phyloP scores from a whole-genome alignment of 1,140 invertebrate genomes.

The Drosophila sucinea region DNA sequence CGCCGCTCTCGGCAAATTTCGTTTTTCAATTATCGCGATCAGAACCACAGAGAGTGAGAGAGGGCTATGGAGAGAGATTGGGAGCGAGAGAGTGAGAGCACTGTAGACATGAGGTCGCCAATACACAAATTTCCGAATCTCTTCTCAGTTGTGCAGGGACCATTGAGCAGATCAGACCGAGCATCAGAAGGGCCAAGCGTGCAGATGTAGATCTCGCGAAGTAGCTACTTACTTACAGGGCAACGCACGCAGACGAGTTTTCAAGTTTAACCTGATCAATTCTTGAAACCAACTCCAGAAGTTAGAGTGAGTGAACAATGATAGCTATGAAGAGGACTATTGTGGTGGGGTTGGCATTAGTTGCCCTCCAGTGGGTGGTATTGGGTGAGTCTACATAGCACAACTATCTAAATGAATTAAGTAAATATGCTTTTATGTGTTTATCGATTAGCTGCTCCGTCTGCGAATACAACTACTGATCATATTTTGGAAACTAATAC shows the following conservation, averaged over 20 bases:
- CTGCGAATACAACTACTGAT: conserved; percentile 6
- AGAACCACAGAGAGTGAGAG: not conserved
- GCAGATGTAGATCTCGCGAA: conserved; percentile 22
- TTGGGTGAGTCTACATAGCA: conserved; percentile 14
- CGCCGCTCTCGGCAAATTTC: conserved; percentile 19
- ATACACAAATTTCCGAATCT: conserved; percentile 5
- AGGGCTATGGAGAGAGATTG: conserved; percentile 2
- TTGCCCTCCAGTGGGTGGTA: conserved; percentile 3
- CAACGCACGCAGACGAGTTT: conserved; percentile 52
- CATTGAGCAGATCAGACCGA: conserved; percentile 52
- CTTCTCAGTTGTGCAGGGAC: conserved; percentile 46
- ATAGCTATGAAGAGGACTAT: not conserved
- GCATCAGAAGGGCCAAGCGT: not conserved
- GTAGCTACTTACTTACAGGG: conserved; percentile 8
- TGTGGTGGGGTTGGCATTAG: not conserved
- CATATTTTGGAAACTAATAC: conserved; percentile 5
- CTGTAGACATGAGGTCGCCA: conserved; percentile 43
- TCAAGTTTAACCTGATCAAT: conserved; percentile 27
- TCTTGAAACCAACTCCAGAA: not conserved
- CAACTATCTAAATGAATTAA: not conserved
- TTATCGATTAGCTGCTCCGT: conserved; percentile 5
- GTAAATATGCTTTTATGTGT: not conserved
- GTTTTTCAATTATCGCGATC: conserved; percentile 44
- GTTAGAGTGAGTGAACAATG: not conserved
- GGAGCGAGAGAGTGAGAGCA: conserved; percentile 5